Evolutionary conservation across 2,113 vertebrate genomes (phyloP), one percentile per base, ranked within the genome.

Genomic region (Psittacula cyanocephala): DNA sequence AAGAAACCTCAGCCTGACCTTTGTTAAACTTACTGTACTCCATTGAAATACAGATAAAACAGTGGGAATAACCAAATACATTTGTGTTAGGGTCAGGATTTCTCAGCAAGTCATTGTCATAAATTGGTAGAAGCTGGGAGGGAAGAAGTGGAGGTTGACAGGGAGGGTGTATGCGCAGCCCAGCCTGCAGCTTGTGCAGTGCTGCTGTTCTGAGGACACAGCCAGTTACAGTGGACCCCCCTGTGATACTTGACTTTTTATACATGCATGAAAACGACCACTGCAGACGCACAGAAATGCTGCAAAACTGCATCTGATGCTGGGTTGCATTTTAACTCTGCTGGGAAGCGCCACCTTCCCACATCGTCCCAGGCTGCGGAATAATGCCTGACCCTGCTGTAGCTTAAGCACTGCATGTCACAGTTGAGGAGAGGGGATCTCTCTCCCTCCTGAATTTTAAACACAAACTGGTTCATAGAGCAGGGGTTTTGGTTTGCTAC

Each of bases 221-320:
- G 44, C 3, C 17, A 63, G 33, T 17, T 50, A 71, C 23, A 50
- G 24, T 28, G 44, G 65, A 65, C 63, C 1, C 13, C 17, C 55
- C n/a, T 15, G 23, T 18, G 37, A 81, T 29, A 88, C 86, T 88
- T 88, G 68, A 80, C 41, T 77, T 88, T 89, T 83, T 80, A 60
- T 47, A 92, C 15, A 0, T 0, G 7, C 37, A 13, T 5, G 37
- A 57, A 64, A 81, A 37, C 0, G 7, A 92, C 81, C 7, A 70
- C 96, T 96, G 0, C 0, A 77, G 78, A 89, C 52, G 74, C 96
- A 96, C 96, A 96, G 46, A 62, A 49, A 91, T n/a, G 43, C 71
- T 86, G 37, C 12, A 39, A 17, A 41, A 31, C 6, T 29, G 43
- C 72, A 41, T n/a, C 35, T 44, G 29, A 57, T 53, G 29, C 33